Conservation (phyloP, 2,797 vertebrate species). For the Hypotaenidia philippensis region DNA sequence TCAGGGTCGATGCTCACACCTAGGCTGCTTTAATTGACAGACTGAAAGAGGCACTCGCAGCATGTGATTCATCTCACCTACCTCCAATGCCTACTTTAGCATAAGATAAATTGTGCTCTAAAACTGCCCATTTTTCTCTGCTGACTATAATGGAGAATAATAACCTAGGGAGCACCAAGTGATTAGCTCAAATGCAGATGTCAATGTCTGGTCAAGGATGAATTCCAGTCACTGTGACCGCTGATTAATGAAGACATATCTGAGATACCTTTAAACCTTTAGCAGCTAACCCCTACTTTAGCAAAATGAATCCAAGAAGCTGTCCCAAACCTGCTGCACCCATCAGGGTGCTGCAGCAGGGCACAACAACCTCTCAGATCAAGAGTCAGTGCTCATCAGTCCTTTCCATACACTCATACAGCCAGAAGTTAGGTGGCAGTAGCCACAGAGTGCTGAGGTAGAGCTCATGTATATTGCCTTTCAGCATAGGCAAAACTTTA, state of each 20-base stretch:
- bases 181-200: conserved; percentile 27
- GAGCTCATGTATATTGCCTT: fast-evolving
- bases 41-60: background rate
- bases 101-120: conserved; percentile 39
- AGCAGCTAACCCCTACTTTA: background rate
- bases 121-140: conserved; percentile 29
- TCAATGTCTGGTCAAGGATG: conserved; percentile 52
- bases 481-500: fast-evolving
- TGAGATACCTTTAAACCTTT: background rate
- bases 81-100: conserved; percentile 7
- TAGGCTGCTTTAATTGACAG: background rate
- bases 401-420: background rate
- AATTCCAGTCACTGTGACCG: conserved; percentile 15
- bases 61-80: conserved; percentile 51
- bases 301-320: background rate
- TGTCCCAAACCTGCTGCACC: background rate
- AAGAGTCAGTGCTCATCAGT: background rate
- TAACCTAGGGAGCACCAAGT: background rate
- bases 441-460: background rate
- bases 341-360: background rate
- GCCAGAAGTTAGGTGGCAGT: background rate
- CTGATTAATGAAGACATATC: conserved; percentile 29
- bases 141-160: conserved; percentile 52
- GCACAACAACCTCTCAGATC: background rate
- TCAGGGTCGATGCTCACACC: background rate